Conservation (phyloP, 1,140 invertebrate genomes). For the Cyclargus thomasi region DNA sequence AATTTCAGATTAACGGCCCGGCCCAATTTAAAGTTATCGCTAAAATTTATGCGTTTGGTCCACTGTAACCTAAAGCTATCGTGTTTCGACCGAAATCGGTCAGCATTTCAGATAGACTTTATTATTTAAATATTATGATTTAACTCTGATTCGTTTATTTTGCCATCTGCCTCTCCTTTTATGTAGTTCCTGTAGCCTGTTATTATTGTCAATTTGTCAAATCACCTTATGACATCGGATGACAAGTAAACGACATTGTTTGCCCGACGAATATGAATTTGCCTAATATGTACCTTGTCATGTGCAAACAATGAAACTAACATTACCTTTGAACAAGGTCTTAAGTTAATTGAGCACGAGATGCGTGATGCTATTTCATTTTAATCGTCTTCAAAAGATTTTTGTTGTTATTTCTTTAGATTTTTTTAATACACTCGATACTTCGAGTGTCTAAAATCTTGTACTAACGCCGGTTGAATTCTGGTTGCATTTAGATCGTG, state of each 20-base stretch:
- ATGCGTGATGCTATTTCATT: not conserved
- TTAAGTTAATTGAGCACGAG: not conserved
- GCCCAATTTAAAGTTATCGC: not conserved
- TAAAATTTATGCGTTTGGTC: conserved; percentile 1
- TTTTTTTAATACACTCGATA: not conserved
- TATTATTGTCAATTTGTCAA: too few relatives aligned
- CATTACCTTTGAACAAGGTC: not conserved
- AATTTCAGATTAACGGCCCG: not conserved
- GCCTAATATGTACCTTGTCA: not conserved
- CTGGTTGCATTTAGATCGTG: too few relatives aligned
- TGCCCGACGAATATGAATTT: not conserved
- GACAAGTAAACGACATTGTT: not conserved
- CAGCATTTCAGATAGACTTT: not conserved
- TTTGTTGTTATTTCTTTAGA: not conserved
- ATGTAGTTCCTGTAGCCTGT: too few relatives aligned
- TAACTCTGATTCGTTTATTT: too few relatives aligned
- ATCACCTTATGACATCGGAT: not conserved
- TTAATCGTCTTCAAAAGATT: not conserved
- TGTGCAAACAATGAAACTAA: not conserved
- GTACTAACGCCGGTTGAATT: too few relatives aligned
- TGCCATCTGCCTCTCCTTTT: too few relatives aligned
- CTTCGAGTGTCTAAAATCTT: too few relatives aligned
- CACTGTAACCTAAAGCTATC: not conserved
- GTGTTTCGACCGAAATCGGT: not conserved
- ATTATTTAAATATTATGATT: not conserved